Percentiles rank a stretch among this genome's conserved stretches.
These are phyloP conservation scores for Tylochromis polylepis DNA, from an alignment of 2,113 vertebrate species.

Conservation along the genomic window DNA sequence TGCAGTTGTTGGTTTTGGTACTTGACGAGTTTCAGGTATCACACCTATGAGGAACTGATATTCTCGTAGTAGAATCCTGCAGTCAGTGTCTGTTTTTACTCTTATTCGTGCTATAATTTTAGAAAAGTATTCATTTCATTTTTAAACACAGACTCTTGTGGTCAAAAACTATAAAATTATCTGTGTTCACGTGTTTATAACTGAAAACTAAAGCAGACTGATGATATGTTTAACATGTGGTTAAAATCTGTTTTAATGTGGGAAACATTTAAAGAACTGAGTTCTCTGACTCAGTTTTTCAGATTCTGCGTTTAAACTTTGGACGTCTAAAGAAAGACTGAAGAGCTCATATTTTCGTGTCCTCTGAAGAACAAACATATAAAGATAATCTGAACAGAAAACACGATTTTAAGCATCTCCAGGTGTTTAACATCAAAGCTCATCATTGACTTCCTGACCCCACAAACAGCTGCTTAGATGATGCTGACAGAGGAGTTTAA, in stretches of 20 bases:
- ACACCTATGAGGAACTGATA: neutral
- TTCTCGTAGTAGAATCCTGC: neutral
- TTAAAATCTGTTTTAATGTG: neutral
- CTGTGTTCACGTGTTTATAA: neutral
- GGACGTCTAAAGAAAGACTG: neutral
- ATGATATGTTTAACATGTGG: neutral
- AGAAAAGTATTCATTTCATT: neutral
- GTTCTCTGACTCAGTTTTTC: neutral
- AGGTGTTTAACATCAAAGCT: neutral
- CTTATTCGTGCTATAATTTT: neutral
- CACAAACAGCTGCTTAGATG: neutral
- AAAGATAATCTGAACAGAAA: neutral
- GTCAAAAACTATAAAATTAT: neutral
- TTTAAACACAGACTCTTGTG: neutral
- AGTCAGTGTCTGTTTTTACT: neutral
- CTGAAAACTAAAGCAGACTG: neutral
- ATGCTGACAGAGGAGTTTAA: neutral
- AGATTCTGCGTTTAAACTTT: neutral
- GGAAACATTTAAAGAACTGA: neutral
- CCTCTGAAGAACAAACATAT: neutral
- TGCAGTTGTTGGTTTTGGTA: neutral
- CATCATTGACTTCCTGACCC: neutral
- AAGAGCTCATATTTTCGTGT: neutral
- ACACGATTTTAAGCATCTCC: neutral
- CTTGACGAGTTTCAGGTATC: neutral